Evolutionary conservation across 2,797 vertebrate genomes (phyloP), one percentile per base, ranked within the genome.

Genomic region (Silurus aristotelis): DNA sequence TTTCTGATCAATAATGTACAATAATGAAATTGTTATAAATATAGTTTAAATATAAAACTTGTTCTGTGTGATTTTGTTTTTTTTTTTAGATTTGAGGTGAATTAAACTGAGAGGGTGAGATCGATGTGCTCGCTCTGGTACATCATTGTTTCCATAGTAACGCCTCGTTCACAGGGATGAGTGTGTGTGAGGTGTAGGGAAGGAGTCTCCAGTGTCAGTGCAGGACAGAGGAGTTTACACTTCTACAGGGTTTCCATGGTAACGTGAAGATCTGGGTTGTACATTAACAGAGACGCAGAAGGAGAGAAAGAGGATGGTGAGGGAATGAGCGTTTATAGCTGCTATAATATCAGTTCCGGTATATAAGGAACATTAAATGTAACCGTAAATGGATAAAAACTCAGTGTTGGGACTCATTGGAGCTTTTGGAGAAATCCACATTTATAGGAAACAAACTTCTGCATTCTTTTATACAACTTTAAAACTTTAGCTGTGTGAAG

Each of bases 1-100:
- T 94, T 96, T 95, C 94, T 95, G 94, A 94, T 95, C 92, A 94
- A 96, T 96, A 94, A 95, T 97, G 95, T 97, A 96, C 92, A 91
- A 94, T 92, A 95, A 93, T 94, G 94, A 93, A 96, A 95, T 96
- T 95, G 93, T 86, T 6, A 86, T 64, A 96, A 96, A 96, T 96
- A 94, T 95, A 96, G 95, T 96, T 97, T 94, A 91, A 94, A 90
- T 93, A 93, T 85, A 91, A 90, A 5, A 17, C 75, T 91, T 93
- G 85, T 84, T 83, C 91, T 88, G 85, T 87, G 88, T 71, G 15
- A 27, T 80, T 52, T 38, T 17, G 8, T n/a, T 73, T 0, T 72
- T 61, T 20, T 67, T 58, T 55, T 25, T 58, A 12, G 7, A 60
- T 38, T 61, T n/a, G 12, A 43, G 5, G 1, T 61, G 31, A 61